phyloP scores from a whole-genome alignment of 64 coral and sea anemone species.

The Pocillopora damicornis region DNA sequence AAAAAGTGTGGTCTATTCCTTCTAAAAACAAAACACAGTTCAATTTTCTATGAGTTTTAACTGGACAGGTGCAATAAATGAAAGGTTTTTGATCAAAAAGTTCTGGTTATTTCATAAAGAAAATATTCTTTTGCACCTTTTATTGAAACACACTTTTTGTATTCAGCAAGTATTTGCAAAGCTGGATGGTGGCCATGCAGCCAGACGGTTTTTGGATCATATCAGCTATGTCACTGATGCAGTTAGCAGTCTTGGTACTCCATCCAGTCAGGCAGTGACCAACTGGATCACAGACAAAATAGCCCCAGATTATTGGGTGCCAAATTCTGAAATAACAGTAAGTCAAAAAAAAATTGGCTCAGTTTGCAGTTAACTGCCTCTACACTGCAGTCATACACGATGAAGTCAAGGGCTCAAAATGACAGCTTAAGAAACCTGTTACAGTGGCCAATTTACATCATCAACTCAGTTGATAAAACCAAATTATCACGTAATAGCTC shows the following conservation, averaged over 20 bases:
- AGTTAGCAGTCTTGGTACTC: slow-evolving; percentile 62
- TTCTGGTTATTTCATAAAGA: too few species aligned
- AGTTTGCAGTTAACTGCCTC: neutral
- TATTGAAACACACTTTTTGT: neutral
- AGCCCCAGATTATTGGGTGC: slow-evolving; percentile 91
- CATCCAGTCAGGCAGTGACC: slow-evolving; percentile 65
- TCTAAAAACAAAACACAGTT: too few species aligned
- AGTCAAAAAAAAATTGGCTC: neutral
- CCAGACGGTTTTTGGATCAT: slow-evolving; percentile 86
- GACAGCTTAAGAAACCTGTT: neutral
- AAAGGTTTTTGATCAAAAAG: too few species aligned
- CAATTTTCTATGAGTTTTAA: too few species aligned
- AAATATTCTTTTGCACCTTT: too few species aligned
- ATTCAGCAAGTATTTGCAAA: slow-evolving; percentile 56
- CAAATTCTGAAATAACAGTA: slow-evolving; percentile 85
- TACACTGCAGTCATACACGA: neutral
- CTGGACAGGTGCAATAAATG: too few species aligned
- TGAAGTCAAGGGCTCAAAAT: neutral
- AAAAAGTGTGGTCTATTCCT: too few species aligned
- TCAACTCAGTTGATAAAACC: too few species aligned
- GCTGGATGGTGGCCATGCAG: slow-evolving; percentile 70
- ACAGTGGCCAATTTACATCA: too few species aligned
- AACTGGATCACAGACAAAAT: slow-evolving; percentile 88
- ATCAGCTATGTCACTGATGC: slow-evolving; percentile 75
- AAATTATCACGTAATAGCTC: too few species aligned